Conservation (phyloP, 2,113 vertebrate genomes). For the Todiramphus saurophagus region DNA sequence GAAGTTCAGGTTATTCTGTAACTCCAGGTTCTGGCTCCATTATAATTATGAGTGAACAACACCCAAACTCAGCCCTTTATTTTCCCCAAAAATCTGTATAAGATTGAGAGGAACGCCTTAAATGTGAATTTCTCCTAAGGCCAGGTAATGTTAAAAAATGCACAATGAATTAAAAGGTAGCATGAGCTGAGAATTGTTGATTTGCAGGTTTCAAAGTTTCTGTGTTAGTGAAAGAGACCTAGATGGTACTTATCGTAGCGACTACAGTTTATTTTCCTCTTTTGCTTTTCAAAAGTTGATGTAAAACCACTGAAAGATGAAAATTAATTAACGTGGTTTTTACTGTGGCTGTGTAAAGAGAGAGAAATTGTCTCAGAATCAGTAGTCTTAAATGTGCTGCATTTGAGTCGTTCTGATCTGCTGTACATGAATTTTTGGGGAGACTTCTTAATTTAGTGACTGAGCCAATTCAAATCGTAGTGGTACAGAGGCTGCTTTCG, state of each 20-base stretch:
- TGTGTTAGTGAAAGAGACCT: neutral
- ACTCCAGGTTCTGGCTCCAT: neutral
- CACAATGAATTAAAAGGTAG: neutral
- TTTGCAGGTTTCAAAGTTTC: neutral
- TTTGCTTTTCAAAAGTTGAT: neutral
- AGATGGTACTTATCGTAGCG: neutral
- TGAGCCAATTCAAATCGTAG: neutral
- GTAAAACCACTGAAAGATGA: neutral
- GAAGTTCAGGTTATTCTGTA: neutral
- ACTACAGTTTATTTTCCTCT: neutral
- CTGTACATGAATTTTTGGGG: neutral
- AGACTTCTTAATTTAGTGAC: neutral
- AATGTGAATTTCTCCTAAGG: neutral
- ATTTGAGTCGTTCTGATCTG: neutral
- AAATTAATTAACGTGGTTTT: neutral
- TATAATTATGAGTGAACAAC: neutral
- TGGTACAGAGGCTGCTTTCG: neutral
- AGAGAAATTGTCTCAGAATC: neutral
- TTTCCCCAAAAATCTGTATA: neutral
- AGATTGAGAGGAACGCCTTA: neutral
- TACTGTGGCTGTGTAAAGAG: neutral
- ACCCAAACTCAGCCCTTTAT: neutral
- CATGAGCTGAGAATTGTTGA: rapidly evolving
- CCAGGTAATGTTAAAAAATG: neutral
- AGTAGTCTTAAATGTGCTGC: neutral